Evolutionary conservation across 2,797 vertebrate species (phyloP).

Genomic region (Artibeus jamaicensis): DNA sequence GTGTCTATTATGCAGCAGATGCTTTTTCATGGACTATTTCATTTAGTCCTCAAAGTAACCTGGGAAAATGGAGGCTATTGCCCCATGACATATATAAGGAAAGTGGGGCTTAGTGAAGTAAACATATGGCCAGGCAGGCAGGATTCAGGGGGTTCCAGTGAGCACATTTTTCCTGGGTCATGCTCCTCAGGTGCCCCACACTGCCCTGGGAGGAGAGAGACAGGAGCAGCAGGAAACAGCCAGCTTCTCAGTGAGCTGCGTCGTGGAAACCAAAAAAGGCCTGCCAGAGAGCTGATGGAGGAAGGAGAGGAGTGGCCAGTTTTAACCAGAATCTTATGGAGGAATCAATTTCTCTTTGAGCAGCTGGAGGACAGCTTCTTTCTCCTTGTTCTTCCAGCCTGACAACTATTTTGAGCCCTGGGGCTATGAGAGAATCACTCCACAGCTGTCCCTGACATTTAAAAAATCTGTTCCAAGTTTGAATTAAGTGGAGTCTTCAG

Average conservation of each 20-base stretch:
- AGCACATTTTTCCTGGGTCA: background rate
- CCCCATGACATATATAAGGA: fast-evolving
- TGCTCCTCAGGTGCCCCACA: too few species aligned
- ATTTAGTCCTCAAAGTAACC: background rate
- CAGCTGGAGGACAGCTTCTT: conserved; percentile 29
- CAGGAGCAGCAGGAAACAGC: background rate
- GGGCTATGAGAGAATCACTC: conserved; percentile 34
- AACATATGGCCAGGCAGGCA: background rate
- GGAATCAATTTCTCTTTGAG: background rate
- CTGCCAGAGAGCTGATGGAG: background rate
- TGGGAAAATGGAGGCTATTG: background rate
- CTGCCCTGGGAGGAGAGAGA: background rate
- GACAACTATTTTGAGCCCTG: conserved; percentile 53
- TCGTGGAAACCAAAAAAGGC: background rate
- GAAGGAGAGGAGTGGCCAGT: background rate
- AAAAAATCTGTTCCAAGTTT: conserved; percentile 59
- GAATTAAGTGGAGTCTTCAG: conserved; percentile 35
- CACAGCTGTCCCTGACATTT: conserved; percentile 63
- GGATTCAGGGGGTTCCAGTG: background rate
- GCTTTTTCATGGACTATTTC: background rate
- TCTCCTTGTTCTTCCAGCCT: conserved; percentile 12
- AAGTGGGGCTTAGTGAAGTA: background rate
- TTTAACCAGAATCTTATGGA: background rate
- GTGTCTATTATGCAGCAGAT: background rate
- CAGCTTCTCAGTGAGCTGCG: background rate